A percentile compares a stretch with the other conserved stretches of the same genome.
Conservation (phyloP, 2,888 invertebrate species). For the Microctonus aethiopoides region DNA sequence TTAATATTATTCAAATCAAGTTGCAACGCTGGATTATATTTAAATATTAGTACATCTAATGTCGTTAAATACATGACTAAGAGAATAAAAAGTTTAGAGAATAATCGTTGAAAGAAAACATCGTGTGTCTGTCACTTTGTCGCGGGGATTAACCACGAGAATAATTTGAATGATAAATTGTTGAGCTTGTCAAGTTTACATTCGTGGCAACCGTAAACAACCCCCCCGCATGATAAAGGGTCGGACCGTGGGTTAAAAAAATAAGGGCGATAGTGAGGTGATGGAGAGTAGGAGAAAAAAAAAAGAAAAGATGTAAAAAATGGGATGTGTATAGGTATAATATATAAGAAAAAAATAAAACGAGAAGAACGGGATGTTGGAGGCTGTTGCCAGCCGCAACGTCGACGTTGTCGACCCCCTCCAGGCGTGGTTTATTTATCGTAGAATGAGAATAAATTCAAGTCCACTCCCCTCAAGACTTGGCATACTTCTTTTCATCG, state of each 20-base stretch:
- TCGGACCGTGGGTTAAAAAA: constrained; percentile 17
- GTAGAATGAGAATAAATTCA: constrained; percentile 46
- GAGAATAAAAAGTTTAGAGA: neutral
- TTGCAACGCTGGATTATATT: neutral
- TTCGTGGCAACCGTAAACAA: constrained; percentile 14
- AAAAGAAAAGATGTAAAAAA: constrained; percentile 30
- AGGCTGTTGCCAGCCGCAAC: constrained; percentile 27
- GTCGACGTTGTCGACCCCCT: constrained; percentile 30
- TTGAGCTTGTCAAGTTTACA: neutral
- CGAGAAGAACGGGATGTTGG: constrained; percentile 1
- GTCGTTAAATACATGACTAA: neutral
- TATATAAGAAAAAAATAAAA: constrained; percentile 25
- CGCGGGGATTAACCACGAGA: constrained; percentile 13
- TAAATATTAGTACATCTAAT: no score
- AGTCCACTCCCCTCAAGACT: constrained; percentile 24
- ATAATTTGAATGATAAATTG: constrained; percentile 25
- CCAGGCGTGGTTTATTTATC: constrained; percentile 44
- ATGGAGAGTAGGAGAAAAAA: constrained; percentile 7
- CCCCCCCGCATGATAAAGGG: constrained; percentile 20
- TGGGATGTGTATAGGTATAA: neutral
- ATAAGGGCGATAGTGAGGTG: constrained; percentile 27
- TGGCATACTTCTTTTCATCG: constrained; percentile 15
- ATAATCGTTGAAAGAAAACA: neutral
- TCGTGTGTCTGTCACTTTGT: neutral
- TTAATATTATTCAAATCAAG: no score